Conservation (phyloP, 2,113 vertebrate genomes). For the Coracopsis vasa region DNA sequence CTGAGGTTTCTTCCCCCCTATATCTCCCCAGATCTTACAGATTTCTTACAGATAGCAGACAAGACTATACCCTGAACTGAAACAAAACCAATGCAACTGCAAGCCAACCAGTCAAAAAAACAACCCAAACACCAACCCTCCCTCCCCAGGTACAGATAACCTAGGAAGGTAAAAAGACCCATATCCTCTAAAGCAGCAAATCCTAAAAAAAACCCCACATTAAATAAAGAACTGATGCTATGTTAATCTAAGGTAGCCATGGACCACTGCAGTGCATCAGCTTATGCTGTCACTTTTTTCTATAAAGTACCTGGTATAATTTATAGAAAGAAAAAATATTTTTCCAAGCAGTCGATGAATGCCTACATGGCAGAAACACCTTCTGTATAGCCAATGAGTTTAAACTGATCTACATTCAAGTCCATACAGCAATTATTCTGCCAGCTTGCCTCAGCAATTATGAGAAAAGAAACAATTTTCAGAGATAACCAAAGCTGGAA, state of each 20-base stretch:
- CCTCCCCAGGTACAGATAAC: background rate
- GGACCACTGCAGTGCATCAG: background rate
- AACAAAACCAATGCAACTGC: background rate
- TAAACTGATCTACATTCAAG: background rate
- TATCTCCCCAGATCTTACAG: background rate
- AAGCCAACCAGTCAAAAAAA: background rate
- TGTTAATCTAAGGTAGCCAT: background rate
- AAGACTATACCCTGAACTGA: background rate
- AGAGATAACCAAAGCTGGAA: slow-evolving; percentile 29
- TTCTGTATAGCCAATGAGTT: background rate
- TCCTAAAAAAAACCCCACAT: background rate
- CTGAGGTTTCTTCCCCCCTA: background rate
- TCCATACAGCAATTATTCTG: background rate
- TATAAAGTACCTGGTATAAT: background rate
- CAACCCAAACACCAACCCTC: background rate
- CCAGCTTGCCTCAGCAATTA: slow-evolving; percentile 16
- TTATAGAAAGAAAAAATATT: background rate
- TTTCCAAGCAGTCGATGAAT: background rate
- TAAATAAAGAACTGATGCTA: background rate
- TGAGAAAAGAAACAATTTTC: slow-evolving; percentile 14
- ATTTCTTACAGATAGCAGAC: background rate
- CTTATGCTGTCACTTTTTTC: background rate
- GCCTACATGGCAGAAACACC: background rate
- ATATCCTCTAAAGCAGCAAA: background rate
- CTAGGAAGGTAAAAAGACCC: background rate